Conservation (phyloP, 64 coral and sea anemone genomes). For the Pocillopora verrucosa region DNA sequence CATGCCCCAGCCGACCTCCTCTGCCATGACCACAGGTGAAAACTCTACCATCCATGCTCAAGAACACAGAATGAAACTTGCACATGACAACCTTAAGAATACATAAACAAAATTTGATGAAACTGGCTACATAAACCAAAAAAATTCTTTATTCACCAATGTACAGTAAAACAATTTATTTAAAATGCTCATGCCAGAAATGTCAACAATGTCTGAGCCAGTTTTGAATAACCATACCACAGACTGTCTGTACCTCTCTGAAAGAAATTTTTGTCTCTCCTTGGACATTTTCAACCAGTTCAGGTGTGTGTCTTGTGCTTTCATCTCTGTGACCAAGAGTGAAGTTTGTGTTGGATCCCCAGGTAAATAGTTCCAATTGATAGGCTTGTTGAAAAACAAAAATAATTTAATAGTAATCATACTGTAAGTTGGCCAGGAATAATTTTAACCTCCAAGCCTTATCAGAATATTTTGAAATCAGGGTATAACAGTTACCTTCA, state of each 20-base stretch:
- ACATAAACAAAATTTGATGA: neutral
- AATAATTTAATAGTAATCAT: neutral
- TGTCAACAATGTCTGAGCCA: neutral
- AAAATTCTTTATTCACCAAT: too few relatives aligned
- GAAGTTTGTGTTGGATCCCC: slow-evolving; percentile 94
- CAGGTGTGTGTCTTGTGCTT: slow-evolving; percentile 70
- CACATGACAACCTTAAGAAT: slow-evolving; percentile 77
- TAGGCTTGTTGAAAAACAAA: slow-evolving; percentile 27
- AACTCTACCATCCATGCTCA: slow-evolving; percentile 70
- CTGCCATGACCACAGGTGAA: slow-evolving; percentile 92
- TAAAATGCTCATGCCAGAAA: too few relatives aligned
- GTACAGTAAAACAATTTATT: neutral
- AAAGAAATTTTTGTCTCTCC: slow-evolving; percentile 45
- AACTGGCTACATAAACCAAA: neutral
- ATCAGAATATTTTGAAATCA: too few relatives aligned
- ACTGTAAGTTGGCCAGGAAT: too few relatives aligned
- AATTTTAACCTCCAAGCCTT: too few relatives aligned
- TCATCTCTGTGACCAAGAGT: slow-evolving; percentile 94
- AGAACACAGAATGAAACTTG: slow-evolving; percentile 88
- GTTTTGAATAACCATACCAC: neutral
- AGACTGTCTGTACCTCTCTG: slow-evolving; percentile 50
- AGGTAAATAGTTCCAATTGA: slow-evolving; percentile 70
- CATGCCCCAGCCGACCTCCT: slow-evolving; percentile 93
- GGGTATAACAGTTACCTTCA: slow-evolving; percentile 27
- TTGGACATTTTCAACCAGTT: slow-evolving; percentile 65